Evolutionary conservation across 2,888 invertebrate species (phyloP).

Genomic region (Plebejus melissa): DNA sequence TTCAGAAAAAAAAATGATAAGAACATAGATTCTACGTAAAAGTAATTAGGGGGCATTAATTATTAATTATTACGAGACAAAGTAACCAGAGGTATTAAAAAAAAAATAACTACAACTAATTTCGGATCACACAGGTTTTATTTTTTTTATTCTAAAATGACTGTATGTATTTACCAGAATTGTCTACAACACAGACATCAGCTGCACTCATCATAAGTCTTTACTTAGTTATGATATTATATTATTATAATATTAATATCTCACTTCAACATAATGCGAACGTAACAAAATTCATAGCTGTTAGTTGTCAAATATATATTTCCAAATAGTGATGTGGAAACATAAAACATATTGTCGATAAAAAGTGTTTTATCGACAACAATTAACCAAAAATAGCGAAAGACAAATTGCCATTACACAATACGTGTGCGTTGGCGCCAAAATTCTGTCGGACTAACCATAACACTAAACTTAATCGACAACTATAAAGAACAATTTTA

Average conservation of each 20-base stretch:
- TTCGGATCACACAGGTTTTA: too few relatives aligned
- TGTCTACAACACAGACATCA: too few relatives aligned
- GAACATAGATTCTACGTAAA: background rate
- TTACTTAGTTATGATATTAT: too few relatives aligned
- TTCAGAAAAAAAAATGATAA: background rate
- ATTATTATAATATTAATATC: background rate
- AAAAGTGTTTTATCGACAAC: constrained; percentile 11
- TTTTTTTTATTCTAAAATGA: too few relatives aligned
- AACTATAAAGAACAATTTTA: constrained; percentile 6
- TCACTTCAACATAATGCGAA: background rate
- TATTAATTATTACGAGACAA: too few relatives aligned
- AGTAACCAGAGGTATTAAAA: too few relatives aligned
- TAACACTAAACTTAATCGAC: background rate
- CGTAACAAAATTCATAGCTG: background rate
- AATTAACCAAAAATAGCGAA: constrained; percentile 3
- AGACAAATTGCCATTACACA: constrained; percentile 16
- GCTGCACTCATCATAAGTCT: too few relatives aligned
- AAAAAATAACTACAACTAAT: too few relatives aligned
- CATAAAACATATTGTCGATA: background rate
- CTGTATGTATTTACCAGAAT: too few relatives aligned
- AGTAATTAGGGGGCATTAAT: background rate
- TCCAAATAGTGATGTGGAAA: background rate
- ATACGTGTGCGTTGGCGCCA: constrained; percentile 7
- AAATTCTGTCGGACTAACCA: background rate
- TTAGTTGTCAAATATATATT: background rate